These are phyloP conservation scores for Hippocampus zosterae DNA, from an alignment of 2,113 vertebrate genomes.

Conservation along the genomic window DNA sequence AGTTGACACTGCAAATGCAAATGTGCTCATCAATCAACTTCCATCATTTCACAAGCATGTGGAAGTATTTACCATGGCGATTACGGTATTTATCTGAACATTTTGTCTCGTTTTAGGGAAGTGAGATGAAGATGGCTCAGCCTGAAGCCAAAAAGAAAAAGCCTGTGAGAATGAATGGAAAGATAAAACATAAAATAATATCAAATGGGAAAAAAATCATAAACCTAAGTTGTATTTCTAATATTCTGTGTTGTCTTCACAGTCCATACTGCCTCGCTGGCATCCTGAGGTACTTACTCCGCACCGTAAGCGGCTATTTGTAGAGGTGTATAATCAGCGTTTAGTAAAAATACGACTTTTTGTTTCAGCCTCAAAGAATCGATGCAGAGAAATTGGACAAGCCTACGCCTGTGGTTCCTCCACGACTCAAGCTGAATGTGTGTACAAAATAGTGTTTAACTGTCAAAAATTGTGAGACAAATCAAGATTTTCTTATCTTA, in stretches of 20 bases:
- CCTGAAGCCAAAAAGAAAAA: constrained; percentile 54
- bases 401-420: constrained; percentile 27
- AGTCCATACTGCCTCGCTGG: constrained; percentile 40
- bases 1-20: background rate
- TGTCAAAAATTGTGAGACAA: background rate
- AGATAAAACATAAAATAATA: background rate
- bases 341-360: background rate
- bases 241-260: background rate
- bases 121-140: constrained; percentile 55
- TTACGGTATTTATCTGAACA: background rate
- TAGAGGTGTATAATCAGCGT: background rate
- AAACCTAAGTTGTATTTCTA: background rate
- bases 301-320: background rate
- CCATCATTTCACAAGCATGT: background rate
- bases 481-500: no score
- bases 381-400: constrained; percentile 6
- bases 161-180: constrained; percentile 35
- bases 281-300: constrained; percentile 32
- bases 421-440: constrained; percentile 26
- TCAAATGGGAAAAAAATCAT: no score
- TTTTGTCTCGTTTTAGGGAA: constrained; percentile 21
- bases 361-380: constrained; percentile 32
- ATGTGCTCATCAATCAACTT: background rate
- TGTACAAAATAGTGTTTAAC: constrained; percentile 2
- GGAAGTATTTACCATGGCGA: background rate